Evolutionary conservation across 2,797 vertebrate genomes (phyloP).

Genomic region (Sebastes nivosus): DNA sequence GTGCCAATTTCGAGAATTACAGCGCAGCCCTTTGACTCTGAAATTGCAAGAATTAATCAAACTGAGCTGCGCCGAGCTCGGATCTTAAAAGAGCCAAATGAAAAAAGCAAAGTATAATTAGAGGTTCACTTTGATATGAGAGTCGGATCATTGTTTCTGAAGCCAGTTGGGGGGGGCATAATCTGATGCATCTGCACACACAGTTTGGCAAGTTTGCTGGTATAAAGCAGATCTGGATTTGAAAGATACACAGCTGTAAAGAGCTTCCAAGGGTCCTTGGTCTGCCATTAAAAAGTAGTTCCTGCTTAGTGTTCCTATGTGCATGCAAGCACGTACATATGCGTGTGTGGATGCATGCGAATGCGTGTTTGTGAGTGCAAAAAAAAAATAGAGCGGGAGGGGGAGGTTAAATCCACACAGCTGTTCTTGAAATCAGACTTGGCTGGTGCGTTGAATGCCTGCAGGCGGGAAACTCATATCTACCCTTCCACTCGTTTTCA

Average conservation of each 20-base stretch:
- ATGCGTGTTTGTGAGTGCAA: conserved; percentile 14
- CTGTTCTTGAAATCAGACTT: conserved; percentile 70
- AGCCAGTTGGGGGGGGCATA: conserved; percentile 16
- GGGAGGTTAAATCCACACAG: conserved; percentile 68
- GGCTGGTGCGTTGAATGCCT: conserved; percentile 56
- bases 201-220: conserved; percentile 7
- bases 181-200: conserved; percentile 23
- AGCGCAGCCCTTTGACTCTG: conserved; percentile 10
- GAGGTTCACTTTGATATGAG: conserved; percentile 22
- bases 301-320: background rate
- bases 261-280: conserved; percentile 43
- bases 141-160: conserved; percentile 42
- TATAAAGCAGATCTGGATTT: conserved; percentile 31
- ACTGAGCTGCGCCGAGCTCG: background rate
- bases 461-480: conserved; percentile 56
- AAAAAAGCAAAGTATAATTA: conserved; percentile 27
- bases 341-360: background rate
- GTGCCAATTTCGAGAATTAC: conserved; percentile 19
- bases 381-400: background rate
- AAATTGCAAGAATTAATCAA: conserved; percentile 33
- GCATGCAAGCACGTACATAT: background rate
- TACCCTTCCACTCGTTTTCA: conserved; percentile 63
- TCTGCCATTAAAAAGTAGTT: conserved; percentile 32
- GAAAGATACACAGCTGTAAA: conserved; percentile 44
- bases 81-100: conserved; percentile 19